These are phyloP conservation scores for Illadopsis cleaveri DNA, from an alignment of 2,113 vertebrate species.

Conservation along the genomic window DNA sequence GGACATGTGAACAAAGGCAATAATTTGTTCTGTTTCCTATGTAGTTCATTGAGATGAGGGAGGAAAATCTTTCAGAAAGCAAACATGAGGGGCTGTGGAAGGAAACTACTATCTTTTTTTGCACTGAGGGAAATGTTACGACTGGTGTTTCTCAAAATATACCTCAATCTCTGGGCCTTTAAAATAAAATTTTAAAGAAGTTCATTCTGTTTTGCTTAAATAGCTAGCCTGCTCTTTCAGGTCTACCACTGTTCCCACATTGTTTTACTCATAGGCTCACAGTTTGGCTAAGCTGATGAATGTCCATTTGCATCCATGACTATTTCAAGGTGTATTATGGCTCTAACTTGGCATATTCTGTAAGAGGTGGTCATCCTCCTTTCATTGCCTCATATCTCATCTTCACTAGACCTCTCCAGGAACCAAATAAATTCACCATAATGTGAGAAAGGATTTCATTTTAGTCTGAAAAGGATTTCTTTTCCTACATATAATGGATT, in stretches of 20 bases:
- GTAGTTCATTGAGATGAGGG: rapidly evolving
- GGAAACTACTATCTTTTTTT: background rate
- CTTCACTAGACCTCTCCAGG: background rate
- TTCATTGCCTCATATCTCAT: background rate
- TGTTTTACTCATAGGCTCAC: background rate
- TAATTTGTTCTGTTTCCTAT: background rate
- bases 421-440: background rate
- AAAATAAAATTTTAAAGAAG: background rate
- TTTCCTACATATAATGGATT: background rate
- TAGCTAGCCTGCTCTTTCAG: background rate
- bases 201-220: background rate
- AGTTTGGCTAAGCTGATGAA: background rate
- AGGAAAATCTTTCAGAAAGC: background rate
- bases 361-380: background rate
- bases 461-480: background rate
- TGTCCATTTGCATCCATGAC: background rate
- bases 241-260: background rate
- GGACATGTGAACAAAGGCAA: background rate
- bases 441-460: background rate
- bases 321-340: background rate
- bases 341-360: background rate
- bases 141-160: background rate
- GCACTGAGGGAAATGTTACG: background rate
- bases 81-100: background rate
- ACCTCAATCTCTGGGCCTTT: background rate